A percentile compares a stretch with the other conserved stretches of the same genome.
These are phyloP conservation scores for Illadopsis cleaveri DNA, from an alignment of 2,113 vertebrate genomes.

Conservation along the genomic window DNA sequence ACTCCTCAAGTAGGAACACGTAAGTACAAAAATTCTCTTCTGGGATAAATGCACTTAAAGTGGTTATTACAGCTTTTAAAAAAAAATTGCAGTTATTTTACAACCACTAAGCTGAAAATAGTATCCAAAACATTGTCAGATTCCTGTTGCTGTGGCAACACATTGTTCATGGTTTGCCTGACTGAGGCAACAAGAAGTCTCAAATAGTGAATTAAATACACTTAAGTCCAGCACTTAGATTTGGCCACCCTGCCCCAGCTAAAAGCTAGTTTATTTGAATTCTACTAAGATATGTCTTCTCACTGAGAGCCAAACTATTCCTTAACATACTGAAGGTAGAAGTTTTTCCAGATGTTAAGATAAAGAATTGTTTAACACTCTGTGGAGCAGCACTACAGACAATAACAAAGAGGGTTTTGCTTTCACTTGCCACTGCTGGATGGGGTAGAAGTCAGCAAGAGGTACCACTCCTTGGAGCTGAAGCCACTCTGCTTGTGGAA, in stretches of 20 bases:
- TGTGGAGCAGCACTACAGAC: background rate
- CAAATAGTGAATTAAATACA: background rate
- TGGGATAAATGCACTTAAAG: background rate
- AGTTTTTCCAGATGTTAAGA: background rate
- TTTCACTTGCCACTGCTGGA: background rate
- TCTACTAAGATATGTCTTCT: background rate
- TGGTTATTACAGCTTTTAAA: constrained; percentile 43
- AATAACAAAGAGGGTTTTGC: background rate
- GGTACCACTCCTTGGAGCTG: background rate
- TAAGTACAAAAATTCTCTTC: background rate
- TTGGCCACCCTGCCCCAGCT: background rate
- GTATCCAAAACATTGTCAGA: constrained; percentile 46
- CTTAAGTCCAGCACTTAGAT: background rate
- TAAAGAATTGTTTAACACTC: background rate
- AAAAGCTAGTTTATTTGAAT: background rate
- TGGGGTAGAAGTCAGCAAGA: background rate
- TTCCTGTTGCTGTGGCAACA: constrained; percentile 56
- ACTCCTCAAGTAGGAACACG: background rate
- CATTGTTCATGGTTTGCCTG: background rate
- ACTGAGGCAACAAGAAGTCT: background rate
- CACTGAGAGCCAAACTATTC: background rate
- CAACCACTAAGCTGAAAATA: constrained; percentile 54
- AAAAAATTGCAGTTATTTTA: constrained; percentile 56
- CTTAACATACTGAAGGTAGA: background rate
- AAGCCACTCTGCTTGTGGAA: background rate